Conservation (phyloP, 2,113 vertebrate species). For the Ceuthmochares aereus region DNA sequence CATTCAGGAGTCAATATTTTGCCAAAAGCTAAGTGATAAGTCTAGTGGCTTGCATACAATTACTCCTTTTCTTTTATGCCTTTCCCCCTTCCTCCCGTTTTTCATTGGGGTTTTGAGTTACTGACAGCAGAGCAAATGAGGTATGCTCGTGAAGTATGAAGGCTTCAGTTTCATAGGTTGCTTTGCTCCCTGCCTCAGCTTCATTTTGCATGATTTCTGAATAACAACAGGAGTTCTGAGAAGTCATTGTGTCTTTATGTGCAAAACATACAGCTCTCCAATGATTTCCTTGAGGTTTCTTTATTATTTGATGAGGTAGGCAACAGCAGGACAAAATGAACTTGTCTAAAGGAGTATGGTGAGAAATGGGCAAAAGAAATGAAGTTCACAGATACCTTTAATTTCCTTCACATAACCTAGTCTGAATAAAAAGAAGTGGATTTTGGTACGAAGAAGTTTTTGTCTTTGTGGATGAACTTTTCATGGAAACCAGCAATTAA, state of each 20-base stretch:
- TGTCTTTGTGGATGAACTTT: not conserved
- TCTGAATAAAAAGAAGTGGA: not conserved
- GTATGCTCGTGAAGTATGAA: conserved; percentile 46
- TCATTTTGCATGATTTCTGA: conserved; percentile 63
- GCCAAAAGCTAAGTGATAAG: conserved; percentile 66
- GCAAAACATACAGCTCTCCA: not conserved
- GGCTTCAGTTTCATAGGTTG: not conserved
- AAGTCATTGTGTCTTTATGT: not conserved
- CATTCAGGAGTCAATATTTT: conserved; percentile 64
- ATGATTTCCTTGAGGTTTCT: conserved; percentile 18
- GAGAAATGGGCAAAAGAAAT: not conserved
- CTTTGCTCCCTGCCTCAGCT: conserved; percentile 36
- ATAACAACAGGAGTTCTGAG: conserved; percentile 10
- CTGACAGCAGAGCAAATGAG: conserved; percentile 71
- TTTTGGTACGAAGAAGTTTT: not conserved
- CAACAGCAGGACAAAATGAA: not conserved
- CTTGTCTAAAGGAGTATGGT: not conserved
- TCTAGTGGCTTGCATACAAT: conserved; percentile 54
- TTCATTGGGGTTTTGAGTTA: conserved; percentile 44
- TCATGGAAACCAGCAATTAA: not conserved
- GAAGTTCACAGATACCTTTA: not conserved
- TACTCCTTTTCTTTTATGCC: conserved; percentile 27
- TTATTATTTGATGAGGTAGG: not conserved
- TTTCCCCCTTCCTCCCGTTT: not conserved
- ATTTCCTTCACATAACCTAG: not conserved